These are phyloP conservation scores for Cryptoleucopteryx plumbea DNA, from an alignment of 2,113 vertebrate genomes.

Conservation along the genomic window DNA sequence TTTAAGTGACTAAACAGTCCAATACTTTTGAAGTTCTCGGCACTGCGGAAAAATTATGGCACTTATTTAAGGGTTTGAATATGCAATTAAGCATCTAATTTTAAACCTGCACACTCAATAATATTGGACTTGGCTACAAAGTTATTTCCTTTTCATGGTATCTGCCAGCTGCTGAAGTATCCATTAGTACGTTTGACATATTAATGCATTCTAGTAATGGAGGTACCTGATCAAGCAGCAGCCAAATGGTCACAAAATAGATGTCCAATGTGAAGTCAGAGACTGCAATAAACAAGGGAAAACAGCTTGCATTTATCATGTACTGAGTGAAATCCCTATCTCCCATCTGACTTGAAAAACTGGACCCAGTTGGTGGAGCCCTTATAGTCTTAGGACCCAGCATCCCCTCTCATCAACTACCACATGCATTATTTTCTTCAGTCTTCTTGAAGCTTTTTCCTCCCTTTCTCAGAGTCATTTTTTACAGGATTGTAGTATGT, in stretches of 20 bases:
- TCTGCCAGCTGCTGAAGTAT: slow-evolving; percentile 32
- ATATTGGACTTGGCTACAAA: slow-evolving; percentile 2
- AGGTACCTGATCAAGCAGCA: neutral
- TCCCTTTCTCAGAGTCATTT: neutral
- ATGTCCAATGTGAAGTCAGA: neutral
- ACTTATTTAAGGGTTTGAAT: slow-evolving; percentile 16
- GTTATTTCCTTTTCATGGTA: slow-evolving; percentile 24
- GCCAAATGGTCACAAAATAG: neutral
- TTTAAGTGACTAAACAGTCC: neutral
- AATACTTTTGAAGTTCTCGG: neutral
- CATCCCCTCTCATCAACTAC: neutral
- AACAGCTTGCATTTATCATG: neutral
- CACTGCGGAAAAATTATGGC: neutral
- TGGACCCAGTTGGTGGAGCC: neutral
- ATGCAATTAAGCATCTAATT: slow-evolving; percentile 25
- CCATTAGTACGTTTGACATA: neutral
- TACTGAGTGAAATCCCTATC: neutral
- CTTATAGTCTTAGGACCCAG: neutral
- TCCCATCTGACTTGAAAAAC: neutral
- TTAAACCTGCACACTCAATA: slow-evolving; percentile 29
- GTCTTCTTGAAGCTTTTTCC: neutral
- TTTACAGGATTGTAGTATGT: neutral
- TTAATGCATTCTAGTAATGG: neutral
- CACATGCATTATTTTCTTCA: neutral
- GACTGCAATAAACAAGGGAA: neutral